Evolutionary conservation across 1,140 invertebrate species (phyloP).

Genomic region (Tetranychus cinnabarinus): DNA sequence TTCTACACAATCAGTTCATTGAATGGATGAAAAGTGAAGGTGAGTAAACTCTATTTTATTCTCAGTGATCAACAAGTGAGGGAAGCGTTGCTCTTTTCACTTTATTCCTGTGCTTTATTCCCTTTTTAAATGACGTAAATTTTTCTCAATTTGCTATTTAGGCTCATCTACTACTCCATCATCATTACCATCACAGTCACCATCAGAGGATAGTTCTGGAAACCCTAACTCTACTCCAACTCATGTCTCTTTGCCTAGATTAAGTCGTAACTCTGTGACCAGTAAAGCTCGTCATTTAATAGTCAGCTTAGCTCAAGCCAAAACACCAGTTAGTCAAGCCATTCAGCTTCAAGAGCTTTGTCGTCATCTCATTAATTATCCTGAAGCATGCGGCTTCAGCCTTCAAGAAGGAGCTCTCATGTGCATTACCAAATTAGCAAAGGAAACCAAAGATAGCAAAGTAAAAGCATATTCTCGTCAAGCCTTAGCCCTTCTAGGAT

Average conservation of each 20-base stretch:
- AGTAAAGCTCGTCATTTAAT: not conserved
- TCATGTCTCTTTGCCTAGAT: not conserved
- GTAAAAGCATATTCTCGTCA: not conserved
- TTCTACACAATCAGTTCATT: not conserved
- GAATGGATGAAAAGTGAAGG: not conserved
- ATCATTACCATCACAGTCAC: not conserved
- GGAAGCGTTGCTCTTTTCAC: not conserved
- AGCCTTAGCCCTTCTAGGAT: slow-evolving; percentile 39
- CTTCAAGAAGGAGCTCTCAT: slow-evolving; percentile 30
- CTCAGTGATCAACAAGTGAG: not conserved
- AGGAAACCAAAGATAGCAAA: slow-evolving; percentile 5
- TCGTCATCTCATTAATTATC: slow-evolving; percentile 40
- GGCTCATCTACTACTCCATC: not conserved
- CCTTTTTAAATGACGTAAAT: not conserved
- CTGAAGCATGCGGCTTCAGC: slow-evolving; percentile 39
- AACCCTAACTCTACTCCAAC: not conserved
- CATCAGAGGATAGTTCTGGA: not conserved
- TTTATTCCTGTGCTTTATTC: not conserved
- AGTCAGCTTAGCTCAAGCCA: not conserved
- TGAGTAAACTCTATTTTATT: not conserved
- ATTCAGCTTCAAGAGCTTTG: slow-evolving; percentile 38
- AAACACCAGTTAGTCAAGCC: slow-evolving; percentile 25
- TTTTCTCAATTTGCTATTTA: not conserved
- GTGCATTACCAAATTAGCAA: slow-evolving; percentile 1
- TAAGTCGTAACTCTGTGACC: not conserved